Evolutionary conservation across 2,113 vertebrate species (phyloP).

Genomic region (Noturus placidus): DNA sequence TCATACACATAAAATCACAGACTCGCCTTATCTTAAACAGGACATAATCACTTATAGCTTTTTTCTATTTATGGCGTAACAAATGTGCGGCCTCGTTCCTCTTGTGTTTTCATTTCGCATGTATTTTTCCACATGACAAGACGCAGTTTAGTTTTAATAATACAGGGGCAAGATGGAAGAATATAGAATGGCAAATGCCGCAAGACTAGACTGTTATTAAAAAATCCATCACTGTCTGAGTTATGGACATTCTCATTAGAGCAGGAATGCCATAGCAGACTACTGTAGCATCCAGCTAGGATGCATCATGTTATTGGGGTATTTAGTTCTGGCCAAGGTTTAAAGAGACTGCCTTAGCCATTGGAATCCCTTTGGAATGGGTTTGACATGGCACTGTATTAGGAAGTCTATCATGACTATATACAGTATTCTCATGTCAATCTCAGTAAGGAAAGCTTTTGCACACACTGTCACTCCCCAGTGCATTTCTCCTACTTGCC

Average conservation of each 20-base stretch:
- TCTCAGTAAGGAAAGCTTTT: constrained; percentile 36
- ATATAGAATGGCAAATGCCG: constrained; percentile 44
- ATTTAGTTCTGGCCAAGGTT: constrained; percentile 8
- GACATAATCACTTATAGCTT: constrained; percentile 21
- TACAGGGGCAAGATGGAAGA: constrained; percentile 32
- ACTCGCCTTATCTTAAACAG: not conserved
- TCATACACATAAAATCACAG: not conserved
- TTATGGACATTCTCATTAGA: constrained; percentile 44
- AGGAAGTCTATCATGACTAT: constrained; percentile 4
- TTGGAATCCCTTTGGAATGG: constrained; percentile 16
- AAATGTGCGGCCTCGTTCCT: constrained; percentile 1
- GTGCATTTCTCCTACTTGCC: constrained; percentile 68
- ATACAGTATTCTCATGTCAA: constrained; percentile 12
- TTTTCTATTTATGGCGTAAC: constrained; percentile 6
- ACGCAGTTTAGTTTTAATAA: constrained; percentile 40
- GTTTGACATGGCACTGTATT: constrained; percentile 6
- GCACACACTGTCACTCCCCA: constrained; percentile 56
- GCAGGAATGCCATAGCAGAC: constrained; percentile 21
- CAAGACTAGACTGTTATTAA: constrained; percentile 45
- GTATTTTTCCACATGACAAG: constrained; percentile 8
- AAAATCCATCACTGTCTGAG: constrained; percentile 52
- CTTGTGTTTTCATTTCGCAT: constrained; percentile 19
- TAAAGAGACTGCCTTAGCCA: constrained; percentile 4
- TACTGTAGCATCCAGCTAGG: not conserved
- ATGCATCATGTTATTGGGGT: constrained; percentile 15